phyloP scores from a whole-genome alignment of 2,888 invertebrate genomes.

The Stenchaetothrips biformis region DNA sequence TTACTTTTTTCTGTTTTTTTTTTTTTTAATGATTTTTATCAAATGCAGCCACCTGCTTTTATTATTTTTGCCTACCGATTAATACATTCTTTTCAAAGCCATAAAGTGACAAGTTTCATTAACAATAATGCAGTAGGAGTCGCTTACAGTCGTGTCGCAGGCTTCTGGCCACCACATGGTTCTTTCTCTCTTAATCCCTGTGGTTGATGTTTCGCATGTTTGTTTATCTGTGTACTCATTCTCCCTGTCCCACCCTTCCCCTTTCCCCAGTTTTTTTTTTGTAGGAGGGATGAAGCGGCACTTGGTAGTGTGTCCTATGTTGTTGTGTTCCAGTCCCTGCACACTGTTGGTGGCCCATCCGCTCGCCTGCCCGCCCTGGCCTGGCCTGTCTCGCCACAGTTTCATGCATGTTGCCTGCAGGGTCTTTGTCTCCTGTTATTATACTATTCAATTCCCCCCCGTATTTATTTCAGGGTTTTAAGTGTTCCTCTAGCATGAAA shows the following conservation, averaged over 20 bases:
- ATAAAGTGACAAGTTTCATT: neutral
- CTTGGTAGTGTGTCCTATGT: conserved; percentile 19
- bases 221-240: conserved; percentile 18
- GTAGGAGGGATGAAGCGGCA: conserved; percentile 20
- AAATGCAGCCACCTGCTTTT: neutral
- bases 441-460: neutral
- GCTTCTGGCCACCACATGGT: conserved; percentile 24
- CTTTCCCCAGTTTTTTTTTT: conserved; percentile 12
- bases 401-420: conserved; percentile 24
- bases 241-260: neutral
- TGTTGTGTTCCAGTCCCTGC: conserved; percentile 26
- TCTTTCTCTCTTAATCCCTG: conserved; percentile 11
- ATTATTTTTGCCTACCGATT: conserved; percentile 28
- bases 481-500: neutral
- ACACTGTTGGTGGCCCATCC: conserved; percentile 7
- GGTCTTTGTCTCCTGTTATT: neutral
- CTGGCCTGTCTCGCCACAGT: conserved; percentile 15
- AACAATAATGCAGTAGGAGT: conserved; percentile 5
- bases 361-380: conserved; percentile 19
- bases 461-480: conserved; percentile 16
- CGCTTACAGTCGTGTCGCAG: conserved; percentile 22
- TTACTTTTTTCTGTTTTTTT: conserved; percentile 29
- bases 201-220: conserved; percentile 24
- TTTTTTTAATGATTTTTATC: conserved; percentile 24
- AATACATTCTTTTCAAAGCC: conserved; percentile 17